Conservation (phyloP, 1,140 invertebrate species). For the Pogonognathellus flavescens region DNA sequence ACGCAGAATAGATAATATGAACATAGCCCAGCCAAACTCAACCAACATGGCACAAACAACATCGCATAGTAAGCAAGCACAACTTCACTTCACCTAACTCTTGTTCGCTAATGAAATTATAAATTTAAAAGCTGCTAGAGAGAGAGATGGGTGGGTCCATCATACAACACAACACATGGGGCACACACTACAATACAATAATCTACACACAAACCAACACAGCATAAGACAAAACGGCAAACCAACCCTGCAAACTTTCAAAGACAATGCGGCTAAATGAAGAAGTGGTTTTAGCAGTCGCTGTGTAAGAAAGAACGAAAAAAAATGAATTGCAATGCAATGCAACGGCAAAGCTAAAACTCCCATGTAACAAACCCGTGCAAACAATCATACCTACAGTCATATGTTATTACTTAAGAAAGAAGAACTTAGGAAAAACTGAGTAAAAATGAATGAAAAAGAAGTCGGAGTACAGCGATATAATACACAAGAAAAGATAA, state of each 20-base stretch:
- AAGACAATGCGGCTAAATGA: background rate
- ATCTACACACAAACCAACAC: slow-evolving; percentile 29
- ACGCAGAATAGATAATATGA: slow-evolving; percentile 12
- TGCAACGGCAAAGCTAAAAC: background rate
- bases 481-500: background rate
- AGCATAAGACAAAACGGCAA: slow-evolving; percentile 19
- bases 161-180: slow-evolving; percentile 27
- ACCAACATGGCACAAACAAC: slow-evolving; percentile 35
- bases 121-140: slow-evolving; percentile 62
- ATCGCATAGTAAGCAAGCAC: background rate
- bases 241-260: background rate
- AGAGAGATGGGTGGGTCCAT: slow-evolving; percentile 55
- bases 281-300: background rate
- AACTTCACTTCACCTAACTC: slow-evolving; percentile 41
- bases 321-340: background rate
- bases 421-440: too few relatives aligned
- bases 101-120: slow-evolving; percentile 63
- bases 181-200: slow-evolving; percentile 1
- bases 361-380: too few relatives aligned
- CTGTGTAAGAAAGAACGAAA: slow-evolving; percentile 6
- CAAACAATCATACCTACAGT: too few relatives aligned
- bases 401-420: too few relatives aligned
- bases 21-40: slow-evolving; percentile 7
- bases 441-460: background rate
- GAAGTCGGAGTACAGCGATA: too few relatives aligned